phyloP scores from a whole-genome alignment of 1,140 invertebrate genomes.

The Drosophila sulfurigaster region DNA sequence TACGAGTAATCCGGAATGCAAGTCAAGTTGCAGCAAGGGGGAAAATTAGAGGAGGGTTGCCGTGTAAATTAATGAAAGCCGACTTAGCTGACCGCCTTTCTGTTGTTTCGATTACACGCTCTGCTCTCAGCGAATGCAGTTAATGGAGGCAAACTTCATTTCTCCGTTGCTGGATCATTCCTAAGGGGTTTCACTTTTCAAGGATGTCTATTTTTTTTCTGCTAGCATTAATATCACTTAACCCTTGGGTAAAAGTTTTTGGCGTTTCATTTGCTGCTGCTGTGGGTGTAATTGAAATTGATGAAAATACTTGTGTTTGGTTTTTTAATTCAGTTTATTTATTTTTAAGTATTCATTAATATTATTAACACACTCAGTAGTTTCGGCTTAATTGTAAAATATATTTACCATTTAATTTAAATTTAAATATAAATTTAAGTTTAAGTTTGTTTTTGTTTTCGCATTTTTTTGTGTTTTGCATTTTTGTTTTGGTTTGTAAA shows the following conservation, averaged over 20 bases:
- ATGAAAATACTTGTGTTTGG: slow-evolving; percentile 38
- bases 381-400: slow-evolving; percentile 76
- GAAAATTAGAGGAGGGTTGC: background rate
- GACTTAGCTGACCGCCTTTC: slow-evolving; percentile 62
- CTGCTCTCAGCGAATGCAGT: slow-evolving; percentile 32
- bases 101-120: slow-evolving; percentile 72
- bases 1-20: slow-evolving; percentile 58
- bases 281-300: slow-evolving; percentile 57
- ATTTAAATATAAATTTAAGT: slow-evolving; percentile 31
- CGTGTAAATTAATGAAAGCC: slow-evolving; percentile 67
- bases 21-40: slow-evolving; percentile 30
- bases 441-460: slow-evolving; percentile 5
- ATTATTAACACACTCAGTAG: slow-evolving; percentile 82
- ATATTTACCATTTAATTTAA: slow-evolving; percentile 57
- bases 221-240: slow-evolving; percentile 72
- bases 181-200: background rate
- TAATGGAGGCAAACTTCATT: slow-evolving; percentile 26
- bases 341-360: slow-evolving; percentile 72
- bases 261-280: slow-evolving; percentile 36
- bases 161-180: background rate
- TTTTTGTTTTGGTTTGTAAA: slow-evolving; percentile 43
- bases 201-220: slow-evolving; percentile 41
- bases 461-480: slow-evolving; percentile 32
- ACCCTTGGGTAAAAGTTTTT: slow-evolving; percentile 32
- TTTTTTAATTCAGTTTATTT: slow-evolving; percentile 69